phyloP scores from a whole-genome alignment of 2,888 invertebrate species.

The Chrysomela aeneicollis region DNA sequence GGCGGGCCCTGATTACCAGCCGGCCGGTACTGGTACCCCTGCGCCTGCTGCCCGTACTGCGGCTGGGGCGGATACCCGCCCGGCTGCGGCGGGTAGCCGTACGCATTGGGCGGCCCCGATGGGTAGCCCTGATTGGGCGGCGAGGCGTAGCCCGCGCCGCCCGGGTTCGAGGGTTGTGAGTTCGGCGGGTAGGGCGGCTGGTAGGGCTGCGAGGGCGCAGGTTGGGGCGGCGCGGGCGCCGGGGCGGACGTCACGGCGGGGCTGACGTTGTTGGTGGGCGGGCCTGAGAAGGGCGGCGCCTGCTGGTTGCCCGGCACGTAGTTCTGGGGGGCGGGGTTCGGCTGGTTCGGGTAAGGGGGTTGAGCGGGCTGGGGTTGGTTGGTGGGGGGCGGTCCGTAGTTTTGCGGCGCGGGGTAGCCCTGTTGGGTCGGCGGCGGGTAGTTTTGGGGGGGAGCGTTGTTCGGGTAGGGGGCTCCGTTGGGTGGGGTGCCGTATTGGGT shows the following conservation, averaged over 20 bases:
- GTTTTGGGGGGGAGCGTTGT: slow-evolving; percentile 51
- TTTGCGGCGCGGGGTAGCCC: slow-evolving; percentile 61
- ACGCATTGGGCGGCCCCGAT: slow-evolving; percentile 50
- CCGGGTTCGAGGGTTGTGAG: slow-evolving; percentile 60
- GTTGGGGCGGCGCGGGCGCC: slow-evolving; percentile 49
- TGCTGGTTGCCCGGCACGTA: slow-evolving; percentile 63
- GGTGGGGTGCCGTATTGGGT: slow-evolving; percentile 55
- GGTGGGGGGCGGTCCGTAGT: slow-evolving; percentile 68
- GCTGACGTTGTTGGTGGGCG: slow-evolving; percentile 61
- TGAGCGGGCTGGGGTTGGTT: slow-evolving; percentile 29
- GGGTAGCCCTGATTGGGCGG: slow-evolving; percentile 44
- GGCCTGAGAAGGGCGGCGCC: slow-evolving; percentile 70
- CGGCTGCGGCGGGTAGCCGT: slow-evolving; percentile 69
- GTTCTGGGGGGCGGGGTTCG: slow-evolving; percentile 53
- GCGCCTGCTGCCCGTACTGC: slow-evolving; percentile 67
- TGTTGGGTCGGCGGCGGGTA: slow-evolving; percentile 59
- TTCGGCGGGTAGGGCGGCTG: slow-evolving; percentile 65
- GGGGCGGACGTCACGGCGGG: slow-evolving; percentile 65
- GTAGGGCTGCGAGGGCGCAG: slow-evolving; percentile 62
- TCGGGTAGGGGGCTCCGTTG: slow-evolving; percentile 56
- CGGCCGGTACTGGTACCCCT: slow-evolving; percentile 72
- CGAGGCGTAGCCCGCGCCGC: slow-evolving; percentile 53
- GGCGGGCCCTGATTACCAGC: slow-evolving; percentile 75
- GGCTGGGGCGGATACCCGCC: slow-evolving; percentile 67
- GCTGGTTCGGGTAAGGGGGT: slow-evolving; percentile 30